Conservation (phyloP, 2,888 invertebrate species). For the Drosophila subquinaria region DNA sequence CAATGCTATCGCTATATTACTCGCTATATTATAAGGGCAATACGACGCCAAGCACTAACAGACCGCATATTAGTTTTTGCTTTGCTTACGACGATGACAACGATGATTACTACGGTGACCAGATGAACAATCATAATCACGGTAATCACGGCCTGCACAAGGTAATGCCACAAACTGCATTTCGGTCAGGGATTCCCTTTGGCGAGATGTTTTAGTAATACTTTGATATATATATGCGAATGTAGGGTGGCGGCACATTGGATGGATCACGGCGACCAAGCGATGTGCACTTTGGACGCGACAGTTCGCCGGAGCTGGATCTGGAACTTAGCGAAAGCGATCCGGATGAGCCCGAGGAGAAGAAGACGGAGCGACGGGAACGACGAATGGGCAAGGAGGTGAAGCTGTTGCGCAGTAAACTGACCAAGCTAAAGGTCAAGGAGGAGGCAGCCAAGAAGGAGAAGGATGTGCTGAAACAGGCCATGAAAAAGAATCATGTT, state of each 20-base stretch:
- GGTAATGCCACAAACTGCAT: conserved; percentile 60
- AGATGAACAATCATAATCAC: conserved; percentile 49
- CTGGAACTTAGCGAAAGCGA: conserved; percentile 88
- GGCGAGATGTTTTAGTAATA: conserved; percentile 17
- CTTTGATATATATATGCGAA: conserved; percentile 7
- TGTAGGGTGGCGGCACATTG: conserved; percentile 78
- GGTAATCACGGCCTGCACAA: conserved; percentile 62
- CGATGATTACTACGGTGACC: conserved; percentile 67
- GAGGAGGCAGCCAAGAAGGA: conserved; percentile 91
- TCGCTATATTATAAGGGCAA: conserved; percentile 65
- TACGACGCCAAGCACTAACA: conserved; percentile 78
- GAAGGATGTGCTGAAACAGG: conserved; percentile 91
- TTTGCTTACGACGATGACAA: conserved; percentile 84
- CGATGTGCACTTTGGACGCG: conserved; percentile 84
- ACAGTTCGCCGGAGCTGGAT: conserved; percentile 88
- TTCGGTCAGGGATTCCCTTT: conserved; percentile 21
- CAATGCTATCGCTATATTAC: conserved; percentile 63
- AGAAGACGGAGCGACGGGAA: conserved; percentile 89
- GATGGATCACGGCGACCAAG: conserved; percentile 84
- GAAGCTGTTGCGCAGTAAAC: conserved; percentile 85
- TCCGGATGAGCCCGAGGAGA: conserved; percentile 89
- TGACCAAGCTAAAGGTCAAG: conserved; percentile 88
- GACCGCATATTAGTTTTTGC: conserved; percentile 84
- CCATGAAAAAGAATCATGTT: conserved; percentile 92
- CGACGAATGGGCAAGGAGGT: conserved; percentile 87